Evolutionary conservation across 2,113 vertebrate species (phyloP), one percentile per base, ranked within the genome.

Genomic region (Passer domesticus): DNA sequence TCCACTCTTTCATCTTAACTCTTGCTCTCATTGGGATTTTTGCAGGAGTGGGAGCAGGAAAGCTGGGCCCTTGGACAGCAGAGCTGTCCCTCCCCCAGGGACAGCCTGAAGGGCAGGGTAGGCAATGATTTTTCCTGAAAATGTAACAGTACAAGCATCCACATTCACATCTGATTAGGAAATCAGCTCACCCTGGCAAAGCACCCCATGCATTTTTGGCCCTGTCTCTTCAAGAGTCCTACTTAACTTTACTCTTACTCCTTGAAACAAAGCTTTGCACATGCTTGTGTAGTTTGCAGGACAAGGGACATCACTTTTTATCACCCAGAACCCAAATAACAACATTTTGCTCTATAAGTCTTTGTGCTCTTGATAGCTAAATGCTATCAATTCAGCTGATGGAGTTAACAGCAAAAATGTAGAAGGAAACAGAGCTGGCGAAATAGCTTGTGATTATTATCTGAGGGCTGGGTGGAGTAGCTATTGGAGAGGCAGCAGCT

Each of bases 381-480:
- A 85, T 7, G 47, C 82, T 80, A 24, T 64, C 90, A 49, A 11
- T 88, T 63, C 68, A 81, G 92, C 90, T 74, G 93, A 96, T 92
- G 73, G 95, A 96, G 94, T 97, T 97, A 97, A 96, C 92, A 93
- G 89, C 86, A 96, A 90, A 90, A 95, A 96, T 95, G 90, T 64
- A 94, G 76, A 93, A 95, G 92, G 94, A 95, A 94, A 75, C 55
- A 88, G 93, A 92, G 68, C 52, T 83, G 92, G 39, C 2, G 0
- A 94, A 96, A 95, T 75, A 93, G 85, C 92, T 95, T 93, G 90
- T 93, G 94, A 95, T 96, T 95, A 96, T 96, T 96, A 96, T 96
- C 93, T 94, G 93, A 96, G 94, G 96, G 92, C 80, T 96, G 95
- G 94, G 95, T 97, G 96, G 96, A 95, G 96, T 78, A 83, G n/a